Conservation (phyloP, 2,797 vertebrate species). For the Cynopterus sphinx region DNA sequence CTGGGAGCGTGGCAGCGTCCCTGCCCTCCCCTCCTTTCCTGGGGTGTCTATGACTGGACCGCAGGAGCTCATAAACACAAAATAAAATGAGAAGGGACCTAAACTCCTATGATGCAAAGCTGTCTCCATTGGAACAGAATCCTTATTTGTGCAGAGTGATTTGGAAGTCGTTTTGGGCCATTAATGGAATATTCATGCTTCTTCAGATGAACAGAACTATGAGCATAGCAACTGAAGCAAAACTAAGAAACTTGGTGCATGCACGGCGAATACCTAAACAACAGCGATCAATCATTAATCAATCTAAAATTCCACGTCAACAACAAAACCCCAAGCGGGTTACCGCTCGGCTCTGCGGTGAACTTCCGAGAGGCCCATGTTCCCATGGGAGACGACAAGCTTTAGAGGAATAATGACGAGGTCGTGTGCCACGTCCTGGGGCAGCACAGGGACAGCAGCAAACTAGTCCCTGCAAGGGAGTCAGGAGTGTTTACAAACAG, state of each 20-base stretch:
- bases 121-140: conserved; percentile 45
- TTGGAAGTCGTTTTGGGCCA: conserved; percentile 48
- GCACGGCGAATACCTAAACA: conserved; percentile 23
- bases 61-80: conserved; percentile 31
- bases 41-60: not conserved
- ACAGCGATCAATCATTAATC: not conserved
- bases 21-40: not conserved
- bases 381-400: not conserved
- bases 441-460: too few species aligned
- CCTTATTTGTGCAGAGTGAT: conserved; percentile 5
- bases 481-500: not conserved
- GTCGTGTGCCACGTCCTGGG: not conserved
- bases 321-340: not conserved
- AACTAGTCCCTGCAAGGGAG: not conserved
- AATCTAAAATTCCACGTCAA: conserved; percentile 19
- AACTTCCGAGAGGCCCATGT: not conserved
- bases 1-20: accelerated
- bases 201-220: conserved; percentile 43
- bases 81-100: conserved; percentile 25
- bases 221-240: conserved; percentile 25
- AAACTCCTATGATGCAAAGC: conserved; percentile 38
- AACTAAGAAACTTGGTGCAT: conserved; percentile 47
- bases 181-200: conserved; percentile 31
- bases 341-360: not conserved
- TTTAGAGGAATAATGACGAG: not conserved